Conservation (phyloP, 2,888 invertebrate genomes). For the Pristionchus japonicus region DNA sequence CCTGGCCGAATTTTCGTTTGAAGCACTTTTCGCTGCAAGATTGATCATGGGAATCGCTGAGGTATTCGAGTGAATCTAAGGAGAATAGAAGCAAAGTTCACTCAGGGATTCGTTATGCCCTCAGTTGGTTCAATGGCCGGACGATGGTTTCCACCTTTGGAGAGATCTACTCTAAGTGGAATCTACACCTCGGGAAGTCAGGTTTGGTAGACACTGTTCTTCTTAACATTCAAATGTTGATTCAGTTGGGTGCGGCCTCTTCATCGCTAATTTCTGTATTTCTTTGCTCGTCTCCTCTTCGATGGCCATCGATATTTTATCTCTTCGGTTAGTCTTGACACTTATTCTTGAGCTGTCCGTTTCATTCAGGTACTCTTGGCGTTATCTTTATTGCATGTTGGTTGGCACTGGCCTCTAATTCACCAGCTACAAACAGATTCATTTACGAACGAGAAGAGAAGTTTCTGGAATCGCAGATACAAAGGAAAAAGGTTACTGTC, state of each 20-base stretch:
- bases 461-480: neutral
- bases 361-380: neutral
- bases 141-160: constrained; percentile 64
- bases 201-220: constrained; percentile 16
- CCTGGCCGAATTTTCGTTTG: neutral
- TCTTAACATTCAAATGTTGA: neutral
- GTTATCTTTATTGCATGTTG: neutral
- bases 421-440: neutral
- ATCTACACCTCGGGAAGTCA: constrained; percentile 68
- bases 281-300: constrained; percentile 23
- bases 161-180: constrained; percentile 61
- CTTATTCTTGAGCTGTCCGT: neutral
- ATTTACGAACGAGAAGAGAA: neutral
- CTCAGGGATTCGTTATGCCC: constrained; percentile 63
- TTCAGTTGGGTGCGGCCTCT: constrained; percentile 16
- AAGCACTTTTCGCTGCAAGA: neutral
- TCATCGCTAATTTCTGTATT: constrained; percentile 27
- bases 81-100: too few relatives aligned
- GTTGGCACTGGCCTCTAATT: neutral
- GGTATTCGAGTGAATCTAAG: too few relatives aligned
- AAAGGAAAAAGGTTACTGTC: neutral
- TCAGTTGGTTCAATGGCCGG: constrained; percentile 55
- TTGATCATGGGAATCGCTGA: neutral
- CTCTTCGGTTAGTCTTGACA: constrained; percentile 1
- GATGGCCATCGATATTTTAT: constrained; percentile 47